These are phyloP conservation scores for Desmophyllum pertusum DNA, from an alignment of 92 coral and sea anemone genomes.

Conservation along the genomic window DNA sequence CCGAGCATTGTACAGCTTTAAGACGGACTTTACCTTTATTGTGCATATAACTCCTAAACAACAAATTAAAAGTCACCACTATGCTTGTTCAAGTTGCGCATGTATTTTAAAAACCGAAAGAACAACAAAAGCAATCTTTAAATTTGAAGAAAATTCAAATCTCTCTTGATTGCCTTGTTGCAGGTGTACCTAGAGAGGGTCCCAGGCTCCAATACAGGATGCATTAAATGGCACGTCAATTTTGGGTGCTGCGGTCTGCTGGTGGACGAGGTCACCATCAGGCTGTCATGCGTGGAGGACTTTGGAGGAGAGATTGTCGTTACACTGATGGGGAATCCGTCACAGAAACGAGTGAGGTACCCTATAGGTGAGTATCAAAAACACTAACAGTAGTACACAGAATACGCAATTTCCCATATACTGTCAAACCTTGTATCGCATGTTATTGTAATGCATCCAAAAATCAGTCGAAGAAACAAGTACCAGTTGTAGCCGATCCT, in stretches of 20 bases:
- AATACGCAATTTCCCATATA: too few relatives aligned
- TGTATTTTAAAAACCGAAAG: not conserved
- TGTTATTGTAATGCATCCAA: too few relatives aligned
- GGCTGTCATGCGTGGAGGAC: conserved; percentile 64
- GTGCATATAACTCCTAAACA: too few relatives aligned
- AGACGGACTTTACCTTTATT: not conserved
- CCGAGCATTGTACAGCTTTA: not conserved
- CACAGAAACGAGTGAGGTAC: conserved; percentile 72
- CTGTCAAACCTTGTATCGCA: too few relatives aligned
- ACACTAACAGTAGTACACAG: too few relatives aligned
- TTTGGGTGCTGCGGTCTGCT: conserved; percentile 89
- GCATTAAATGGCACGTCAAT: conserved; percentile 87
- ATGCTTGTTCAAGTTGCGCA: too few relatives aligned
- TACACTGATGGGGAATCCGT: conserved; percentile 74
- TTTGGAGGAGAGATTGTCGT: conserved; percentile 89
- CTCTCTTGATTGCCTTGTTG: not conserved
- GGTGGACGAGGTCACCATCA: conserved; percentile 88
- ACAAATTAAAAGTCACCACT: too few relatives aligned
- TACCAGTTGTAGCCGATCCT: too few relatives aligned
- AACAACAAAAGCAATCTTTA: not conserved
- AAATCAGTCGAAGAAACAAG: too few relatives aligned
- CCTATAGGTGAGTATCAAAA: conserved; percentile 72
- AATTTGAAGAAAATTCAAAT: not conserved
- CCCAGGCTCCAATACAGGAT: conserved; percentile 72
- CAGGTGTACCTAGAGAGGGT: conserved; percentile 85